Evolutionary conservation across 2,113 vertebrate species (phyloP), one percentile per base, ranked within the genome.

Genomic region (Balaeniceps rex): DNA sequence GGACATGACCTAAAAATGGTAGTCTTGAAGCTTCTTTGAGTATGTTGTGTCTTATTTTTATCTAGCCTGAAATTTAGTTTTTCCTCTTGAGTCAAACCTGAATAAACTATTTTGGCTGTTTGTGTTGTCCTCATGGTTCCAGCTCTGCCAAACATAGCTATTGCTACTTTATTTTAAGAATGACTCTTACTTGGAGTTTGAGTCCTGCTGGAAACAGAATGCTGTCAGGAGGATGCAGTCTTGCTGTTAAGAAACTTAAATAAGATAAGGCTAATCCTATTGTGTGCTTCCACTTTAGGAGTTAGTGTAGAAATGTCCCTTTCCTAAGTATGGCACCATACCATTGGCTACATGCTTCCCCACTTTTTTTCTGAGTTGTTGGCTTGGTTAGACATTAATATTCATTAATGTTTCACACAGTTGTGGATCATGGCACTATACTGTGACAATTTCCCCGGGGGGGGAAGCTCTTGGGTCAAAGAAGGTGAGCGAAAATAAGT

Each of bases 181-280:
- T 79, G 29, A 17, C 38, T 87, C 17, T 88, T 85, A 33, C 13
- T 71, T 80, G 46, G 60, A 94, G 21, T 49, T 54, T 54, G 46
- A 87, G 44, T 82, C 72, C 23, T 77, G 19, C 44, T 94, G 83
- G 44, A 93, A 92, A 49, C 68, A n/a, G 58, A 77, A 33, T 11
- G 11, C 44, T 87, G 77, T 88, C 72, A 84, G 55, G 61, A 84
- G 65, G 47, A 71, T 92, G 86, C 47, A 82, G 40, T 76, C 47
- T 52, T 54, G 36, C 66, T 91, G 47, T 88, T 92, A 82, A 52
- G 70, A 85, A 96, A 95, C n/a, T 88, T 86, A 70, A 88, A 55
- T 90, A 83, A 88, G 86, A 84, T 88, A 93, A 92, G 28, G 61
- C n/a, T 92, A 91, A 93, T 92, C 80, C 72, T 87, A 24, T 71